Conservation (phyloP, 1,140 invertebrate species). For the Meloidogyne chitwoodi region DNA sequence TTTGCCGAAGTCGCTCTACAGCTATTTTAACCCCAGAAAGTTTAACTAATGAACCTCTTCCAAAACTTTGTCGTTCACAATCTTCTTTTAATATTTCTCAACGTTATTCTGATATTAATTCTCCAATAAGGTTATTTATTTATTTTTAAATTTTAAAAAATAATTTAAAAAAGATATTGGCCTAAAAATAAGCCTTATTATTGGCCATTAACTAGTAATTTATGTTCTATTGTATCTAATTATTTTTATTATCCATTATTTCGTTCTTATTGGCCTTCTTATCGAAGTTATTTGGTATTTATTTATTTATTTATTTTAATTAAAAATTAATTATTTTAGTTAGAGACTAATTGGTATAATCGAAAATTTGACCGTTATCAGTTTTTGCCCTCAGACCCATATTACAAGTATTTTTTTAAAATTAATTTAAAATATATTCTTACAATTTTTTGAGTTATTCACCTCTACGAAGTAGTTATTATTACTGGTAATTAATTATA, state of each 20-base stretch:
- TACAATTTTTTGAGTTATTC: conserved; percentile 1
- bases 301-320: background rate
- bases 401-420: background rate
- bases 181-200: conserved; percentile 16
- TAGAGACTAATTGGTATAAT: conserved; percentile 20
- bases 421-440: background rate
- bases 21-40: conserved; percentile 7
- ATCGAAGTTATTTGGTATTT: conserved; percentile 9
- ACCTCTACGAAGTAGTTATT: conserved; percentile 1
- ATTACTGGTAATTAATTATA: conserved; percentile 17
- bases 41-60: conserved; percentile 4
- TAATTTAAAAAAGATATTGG: conserved; percentile 5
- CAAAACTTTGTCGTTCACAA: conserved; percentile 2
- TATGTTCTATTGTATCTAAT: conserved; percentile 19
- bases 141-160: background rate
- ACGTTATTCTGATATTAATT: conserved; percentile 9
- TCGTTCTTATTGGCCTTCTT: conserved; percentile 15
- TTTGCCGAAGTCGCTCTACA: conserved; percentile 7
- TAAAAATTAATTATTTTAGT: background rate
- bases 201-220: conserved; percentile 18
- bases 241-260: conserved; percentile 16
- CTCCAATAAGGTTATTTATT: background rate
- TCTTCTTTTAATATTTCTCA: conserved; percentile 13
- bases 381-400: conserved; percentile 8
- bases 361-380: conserved; percentile 15